Evolutionary conservation across 1,140 invertebrate species (phyloP).

Genomic region (Drosophila lowei): DNA sequence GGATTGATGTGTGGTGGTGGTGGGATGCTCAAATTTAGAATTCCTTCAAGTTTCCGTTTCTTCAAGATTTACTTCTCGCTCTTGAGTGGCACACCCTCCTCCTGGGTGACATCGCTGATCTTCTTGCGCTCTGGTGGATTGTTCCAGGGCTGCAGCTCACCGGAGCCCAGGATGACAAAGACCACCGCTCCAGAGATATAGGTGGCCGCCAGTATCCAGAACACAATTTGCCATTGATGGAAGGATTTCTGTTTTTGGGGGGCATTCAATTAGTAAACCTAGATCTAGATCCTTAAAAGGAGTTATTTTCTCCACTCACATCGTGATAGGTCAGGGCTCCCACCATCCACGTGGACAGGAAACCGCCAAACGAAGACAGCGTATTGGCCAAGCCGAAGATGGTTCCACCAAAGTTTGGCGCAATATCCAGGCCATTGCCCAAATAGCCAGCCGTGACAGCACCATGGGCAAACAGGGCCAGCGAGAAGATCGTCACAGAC

Average conservation of each 20-base stretch:
- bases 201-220: conserved; percentile 90
- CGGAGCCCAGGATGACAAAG: conserved; percentile 88
- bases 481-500: conserved; percentile 90
- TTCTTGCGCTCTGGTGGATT: conserved; percentile 78
- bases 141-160: conserved; percentile 86
- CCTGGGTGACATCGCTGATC: conserved; percentile 56
- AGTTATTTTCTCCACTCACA: conserved; percentile 83
- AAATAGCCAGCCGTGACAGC: conserved; percentile 94
- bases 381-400: conserved; percentile 96
- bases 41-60: conserved; percentile 5
- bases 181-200: conserved; percentile 88
- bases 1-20: conserved; percentile 39
- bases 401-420: conserved; percentile 94
- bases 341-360: conserved; percentile 93
- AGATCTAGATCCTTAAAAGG: conserved; percentile 1
- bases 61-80: conserved; percentile 52
- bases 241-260: conserved; percentile 87
- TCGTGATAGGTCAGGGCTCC: conserved; percentile 90
- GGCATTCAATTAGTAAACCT: conserved; percentile 32
- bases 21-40: conserved; percentile 5
- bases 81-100: conserved; percentile 80
- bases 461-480: conserved; percentile 91
- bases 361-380: conserved; percentile 93
- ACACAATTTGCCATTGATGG: conserved; percentile 92
- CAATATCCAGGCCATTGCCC: conserved; percentile 94